Evolutionary conservation across 35 echinoderm and acorn worm species (phyloP).

Genomic region (Heliocidaris erythrogramma): DNA sequence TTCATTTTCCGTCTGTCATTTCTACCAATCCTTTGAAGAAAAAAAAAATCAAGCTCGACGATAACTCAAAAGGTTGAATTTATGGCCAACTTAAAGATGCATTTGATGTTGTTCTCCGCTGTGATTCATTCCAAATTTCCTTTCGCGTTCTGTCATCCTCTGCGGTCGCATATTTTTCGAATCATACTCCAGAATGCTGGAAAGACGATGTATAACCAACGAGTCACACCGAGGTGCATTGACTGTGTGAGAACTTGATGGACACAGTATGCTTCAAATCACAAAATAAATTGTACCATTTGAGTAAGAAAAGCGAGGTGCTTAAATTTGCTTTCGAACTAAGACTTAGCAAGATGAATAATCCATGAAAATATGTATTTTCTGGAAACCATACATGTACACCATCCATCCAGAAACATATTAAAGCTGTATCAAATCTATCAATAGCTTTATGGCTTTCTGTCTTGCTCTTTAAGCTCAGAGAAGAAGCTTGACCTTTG

Average conservation of each 20-base stretch:
- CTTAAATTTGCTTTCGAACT: neutral
- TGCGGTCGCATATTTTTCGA: no score
- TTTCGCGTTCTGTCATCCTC: no score
- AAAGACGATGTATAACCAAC: no score
- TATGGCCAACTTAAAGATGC: neutral
- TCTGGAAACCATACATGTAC: neutral
- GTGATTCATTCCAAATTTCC: no score
- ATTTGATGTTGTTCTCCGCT: neutral
- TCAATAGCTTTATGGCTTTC: neutral
- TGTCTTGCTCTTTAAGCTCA: neutral
- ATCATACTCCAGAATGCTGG: no score
- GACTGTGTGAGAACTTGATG: no score
- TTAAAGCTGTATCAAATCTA: neutral
- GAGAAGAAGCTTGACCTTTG: neutral
- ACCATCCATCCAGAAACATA: neutral
- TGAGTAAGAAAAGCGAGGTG: neutral
- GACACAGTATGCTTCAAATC: no score
- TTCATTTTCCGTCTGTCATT: neutral
- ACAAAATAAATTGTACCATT: no score
- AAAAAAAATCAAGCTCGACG: neutral
- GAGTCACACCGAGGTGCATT: no score
- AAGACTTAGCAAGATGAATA: neutral
- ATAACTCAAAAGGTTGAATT: neutral
- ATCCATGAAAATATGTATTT: neutral
- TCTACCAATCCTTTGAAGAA: neutral